These are phyloP conservation scores for Pseudomugil gertrudae DNA, from an alignment of 2,797 vertebrate genomes.

Conservation along the genomic window DNA sequence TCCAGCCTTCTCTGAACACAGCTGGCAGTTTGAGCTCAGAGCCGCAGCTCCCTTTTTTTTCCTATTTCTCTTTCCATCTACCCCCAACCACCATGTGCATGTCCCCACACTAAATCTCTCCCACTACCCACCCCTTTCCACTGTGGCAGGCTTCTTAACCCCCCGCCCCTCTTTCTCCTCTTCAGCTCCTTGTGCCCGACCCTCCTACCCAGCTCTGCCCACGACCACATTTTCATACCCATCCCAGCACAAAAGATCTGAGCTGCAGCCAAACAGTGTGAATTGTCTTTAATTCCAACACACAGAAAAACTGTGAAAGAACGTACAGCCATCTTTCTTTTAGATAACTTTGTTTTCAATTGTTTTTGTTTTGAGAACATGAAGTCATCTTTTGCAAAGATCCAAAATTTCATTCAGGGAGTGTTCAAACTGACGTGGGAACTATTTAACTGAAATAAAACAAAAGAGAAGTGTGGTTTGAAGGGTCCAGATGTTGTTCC, in stretches of 20 bases:
- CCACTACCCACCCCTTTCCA: slow-evolving; percentile 68
- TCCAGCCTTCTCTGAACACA: slow-evolving; percentile 70
- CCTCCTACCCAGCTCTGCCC: slow-evolving; percentile 70
- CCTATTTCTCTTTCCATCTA: slow-evolving; percentile 63
- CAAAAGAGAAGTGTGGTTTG: slow-evolving; percentile 16
- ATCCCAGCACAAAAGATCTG: slow-evolving; percentile 66
- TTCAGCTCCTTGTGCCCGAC: slow-evolving; percentile 56
- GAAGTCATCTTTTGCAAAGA: slow-evolving; percentile 24
- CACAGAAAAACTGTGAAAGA: slow-evolving; percentile 8
- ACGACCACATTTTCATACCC: slow-evolving; percentile 59
- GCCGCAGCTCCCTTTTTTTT: slow-evolving; percentile 47
- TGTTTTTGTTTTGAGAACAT: background rate
- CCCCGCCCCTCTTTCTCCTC: slow-evolving; percentile 33
- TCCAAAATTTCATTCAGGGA: slow-evolving; percentile 2
- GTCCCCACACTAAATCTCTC: slow-evolving; percentile 69
- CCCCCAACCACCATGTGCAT: slow-evolving; percentile 68
- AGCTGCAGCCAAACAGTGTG: slow-evolving; percentile 31
- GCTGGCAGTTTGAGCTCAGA: slow-evolving; percentile 67
- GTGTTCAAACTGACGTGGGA: slow-evolving; percentile 37
- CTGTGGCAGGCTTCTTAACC: slow-evolving; percentile 39
- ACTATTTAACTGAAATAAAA: slow-evolving; percentile 60
- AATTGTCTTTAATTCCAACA: slow-evolving; percentile 15
- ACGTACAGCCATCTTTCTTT: background rate
- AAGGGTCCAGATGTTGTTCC: slow-evolving; percentile 69
- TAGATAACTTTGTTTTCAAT: slow-evolving; percentile 7